phyloP scores from a whole-genome alignment of 2,888 invertebrate genomes.

The Hyppa rectilinea region DNA sequence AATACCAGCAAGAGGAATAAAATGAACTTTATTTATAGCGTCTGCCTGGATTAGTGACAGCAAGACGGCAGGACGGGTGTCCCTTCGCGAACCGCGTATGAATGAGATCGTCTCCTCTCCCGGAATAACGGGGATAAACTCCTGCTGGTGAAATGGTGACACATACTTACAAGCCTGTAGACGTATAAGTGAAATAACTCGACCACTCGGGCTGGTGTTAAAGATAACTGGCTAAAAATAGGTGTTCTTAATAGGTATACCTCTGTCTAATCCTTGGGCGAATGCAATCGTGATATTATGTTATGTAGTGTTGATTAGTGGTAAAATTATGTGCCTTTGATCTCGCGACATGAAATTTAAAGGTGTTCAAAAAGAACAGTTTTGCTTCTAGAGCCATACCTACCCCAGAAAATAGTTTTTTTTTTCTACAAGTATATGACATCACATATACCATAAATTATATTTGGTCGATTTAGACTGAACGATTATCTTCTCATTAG shows the following conservation, averaged over 20 bases:
- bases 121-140: conserved; percentile 68
- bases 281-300: not conserved
- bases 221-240: not conserved
- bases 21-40: conserved; percentile 63
- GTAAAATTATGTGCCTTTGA: not conserved
- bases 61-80: conserved; percentile 39
- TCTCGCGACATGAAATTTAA: conserved; percentile 4
- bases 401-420: too few relatives aligned
- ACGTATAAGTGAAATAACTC: conserved; percentile 15
- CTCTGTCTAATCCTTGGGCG: not conserved
- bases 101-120: conserved; percentile 58
- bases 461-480: conserved; percentile 3
- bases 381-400: too few relatives aligned
- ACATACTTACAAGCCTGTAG: conserved; percentile 30
- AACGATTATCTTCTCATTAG: conserved; percentile 44
- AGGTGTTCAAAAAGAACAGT: not conserved
- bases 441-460: not conserved
- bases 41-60: conserved; percentile 58
- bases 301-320: not conserved
- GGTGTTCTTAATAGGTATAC: not conserved
- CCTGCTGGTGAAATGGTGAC: conserved; percentile 40
- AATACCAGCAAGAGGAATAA: conserved; percentile 60
- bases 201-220: not conserved
- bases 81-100: conserved; percentile 56
- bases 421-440: not conserved